A percentile compares a stretch with the other conserved stretches of the same genome.
phyloP scores from a whole-genome alignment of 2,797 vertebrate species.

The Anableps anableps region DNA sequence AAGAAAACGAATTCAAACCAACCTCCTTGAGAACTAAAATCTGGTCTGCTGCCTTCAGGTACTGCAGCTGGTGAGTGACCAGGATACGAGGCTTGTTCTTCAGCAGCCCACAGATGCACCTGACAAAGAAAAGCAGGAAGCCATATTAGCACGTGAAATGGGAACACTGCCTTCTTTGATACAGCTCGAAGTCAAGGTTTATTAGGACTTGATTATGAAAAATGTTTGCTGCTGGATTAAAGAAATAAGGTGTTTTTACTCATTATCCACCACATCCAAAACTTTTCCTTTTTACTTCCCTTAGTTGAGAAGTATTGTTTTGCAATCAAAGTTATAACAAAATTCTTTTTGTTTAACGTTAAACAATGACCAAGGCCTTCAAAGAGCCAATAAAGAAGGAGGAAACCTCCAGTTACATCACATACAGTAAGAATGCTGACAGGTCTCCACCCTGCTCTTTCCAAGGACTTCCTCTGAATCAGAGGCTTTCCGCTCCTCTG shows the following conservation, averaged over 20 bases:
- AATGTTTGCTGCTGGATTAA: neutral
- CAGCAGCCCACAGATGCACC: slow-evolving; percentile 91
- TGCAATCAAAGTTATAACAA: neutral
- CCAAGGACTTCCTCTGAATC: slow-evolving; percentile 5
- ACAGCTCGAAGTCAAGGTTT: neutral
- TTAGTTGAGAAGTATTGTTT: neutral
- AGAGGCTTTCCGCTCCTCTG: neutral
- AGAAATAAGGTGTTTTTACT: neutral
- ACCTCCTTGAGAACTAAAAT: slow-evolving; percentile 91
- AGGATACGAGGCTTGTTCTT: slow-evolving; percentile 89
- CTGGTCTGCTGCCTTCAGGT: slow-evolving; percentile 85
- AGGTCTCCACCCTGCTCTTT: neutral
- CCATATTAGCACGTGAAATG: neutral
- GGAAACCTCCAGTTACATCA: neutral
- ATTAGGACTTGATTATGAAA: neutral
- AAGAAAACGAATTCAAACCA: slow-evolving; percentile 4
- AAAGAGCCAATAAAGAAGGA: neutral
- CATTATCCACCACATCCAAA: neutral
- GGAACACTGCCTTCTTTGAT: too few species aligned
- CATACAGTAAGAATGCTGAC: neutral
- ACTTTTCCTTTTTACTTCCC: neutral
- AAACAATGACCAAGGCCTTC: slow-evolving; percentile 6
- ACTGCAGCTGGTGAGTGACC: slow-evolving; percentile 94
- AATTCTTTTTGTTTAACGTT: neutral
- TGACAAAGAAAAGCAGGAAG: slow-evolving; percentile 47